Percentiles rank a stretch among this genome's conserved stretches.
Evolutionary conservation across 2,113 vertebrate species (phyloP).

Genomic region (Ciconia stormi): DNA sequence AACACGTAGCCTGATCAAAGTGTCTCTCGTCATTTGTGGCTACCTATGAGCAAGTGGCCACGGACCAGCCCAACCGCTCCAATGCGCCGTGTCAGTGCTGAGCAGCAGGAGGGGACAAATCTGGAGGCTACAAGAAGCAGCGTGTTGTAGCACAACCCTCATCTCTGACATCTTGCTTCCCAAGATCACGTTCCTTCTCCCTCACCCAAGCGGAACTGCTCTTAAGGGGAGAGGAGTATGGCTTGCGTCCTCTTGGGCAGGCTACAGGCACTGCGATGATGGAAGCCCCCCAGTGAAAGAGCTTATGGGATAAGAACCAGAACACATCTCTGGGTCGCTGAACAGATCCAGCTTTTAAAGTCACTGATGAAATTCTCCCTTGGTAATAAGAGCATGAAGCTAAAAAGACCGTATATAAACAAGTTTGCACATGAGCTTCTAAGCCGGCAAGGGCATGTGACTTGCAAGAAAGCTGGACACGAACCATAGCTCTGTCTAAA

Average conservation of each 20-base stretch:
- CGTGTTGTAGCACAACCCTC: not conserved
- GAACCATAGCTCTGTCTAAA: not conserved
- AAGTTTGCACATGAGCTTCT: not conserved
- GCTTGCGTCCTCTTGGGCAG: not conserved
- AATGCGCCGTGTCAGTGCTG: rapidly evolving
- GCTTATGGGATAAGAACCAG: not conserved
- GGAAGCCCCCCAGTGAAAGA: not conserved
- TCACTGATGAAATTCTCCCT: not conserved
- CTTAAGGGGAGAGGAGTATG: not conserved
- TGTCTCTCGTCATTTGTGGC: not conserved
- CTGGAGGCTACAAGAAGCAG: not conserved
- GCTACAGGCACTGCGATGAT: rapidly evolving
- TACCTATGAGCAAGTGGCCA: not conserved
- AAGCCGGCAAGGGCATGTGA: not conserved
- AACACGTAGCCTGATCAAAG: too few species aligned
- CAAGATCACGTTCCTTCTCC: not conserved
- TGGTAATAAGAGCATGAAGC: not conserved
- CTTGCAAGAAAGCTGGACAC: not conserved
- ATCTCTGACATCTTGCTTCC: not conserved
- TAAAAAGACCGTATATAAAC: not conserved
- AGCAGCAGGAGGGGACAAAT: not conserved
- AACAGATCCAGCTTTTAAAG: not conserved
- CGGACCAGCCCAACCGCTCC: not conserved
- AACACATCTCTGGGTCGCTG: not conserved
- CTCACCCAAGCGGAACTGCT: not conserved